These are phyloP conservation scores for Torymus aiolomorphi DNA, from an alignment of 2,888 invertebrate species.

Conservation along the genomic window DNA sequence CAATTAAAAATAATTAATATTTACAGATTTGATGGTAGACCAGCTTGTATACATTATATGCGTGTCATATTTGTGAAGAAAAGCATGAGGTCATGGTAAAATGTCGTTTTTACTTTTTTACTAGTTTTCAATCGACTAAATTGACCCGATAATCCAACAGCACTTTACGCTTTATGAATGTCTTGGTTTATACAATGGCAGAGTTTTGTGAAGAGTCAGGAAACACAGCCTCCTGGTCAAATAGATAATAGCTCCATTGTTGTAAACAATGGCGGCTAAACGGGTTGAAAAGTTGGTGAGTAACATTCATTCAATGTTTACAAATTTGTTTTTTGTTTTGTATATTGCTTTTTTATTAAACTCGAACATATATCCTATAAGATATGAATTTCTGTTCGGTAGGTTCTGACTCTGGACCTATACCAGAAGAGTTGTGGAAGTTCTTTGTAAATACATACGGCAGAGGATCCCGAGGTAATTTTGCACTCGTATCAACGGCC, in stretches of 20 bases:
- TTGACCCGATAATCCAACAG: slow-evolving; percentile 81
- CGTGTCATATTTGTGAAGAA: slow-evolving; percentile 86
- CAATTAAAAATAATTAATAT: slow-evolving; percentile 1
- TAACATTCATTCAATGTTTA: too few species aligned
- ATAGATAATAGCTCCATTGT: slow-evolving; percentile 90
- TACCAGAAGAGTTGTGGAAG: slow-evolving; percentile 90
- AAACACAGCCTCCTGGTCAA: slow-evolving; percentile 88
- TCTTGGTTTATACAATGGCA: slow-evolving; percentile 95
- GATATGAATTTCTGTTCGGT: slow-evolving; percentile 42
- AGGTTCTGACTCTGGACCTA: slow-evolving; percentile 84
- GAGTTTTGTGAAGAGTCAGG: slow-evolving; percentile 88
- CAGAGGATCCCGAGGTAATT: slow-evolving; percentile 90
- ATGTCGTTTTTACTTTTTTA: slow-evolving; percentile 84
- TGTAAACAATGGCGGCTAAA: slow-evolving; percentile 76
- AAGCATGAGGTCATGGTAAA: slow-evolving; percentile 83
- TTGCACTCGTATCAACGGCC: slow-evolving; percentile 73
- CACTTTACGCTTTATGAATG: slow-evolving; percentile 89
- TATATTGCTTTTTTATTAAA: slow-evolving; percentile 14
- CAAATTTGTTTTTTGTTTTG: slow-evolving; percentile 61
- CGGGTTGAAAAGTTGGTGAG: too few species aligned
- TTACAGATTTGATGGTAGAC: slow-evolving; percentile 90
- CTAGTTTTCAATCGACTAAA: slow-evolving; percentile 84
- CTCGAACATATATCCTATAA: not conserved
- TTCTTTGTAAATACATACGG: slow-evolving; percentile 94
- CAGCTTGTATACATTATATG: slow-evolving; percentile 87